Evolutionary conservation across 2,888 invertebrate species (phyloP).

Genomic region (Plagodis dolabraria): DNA sequence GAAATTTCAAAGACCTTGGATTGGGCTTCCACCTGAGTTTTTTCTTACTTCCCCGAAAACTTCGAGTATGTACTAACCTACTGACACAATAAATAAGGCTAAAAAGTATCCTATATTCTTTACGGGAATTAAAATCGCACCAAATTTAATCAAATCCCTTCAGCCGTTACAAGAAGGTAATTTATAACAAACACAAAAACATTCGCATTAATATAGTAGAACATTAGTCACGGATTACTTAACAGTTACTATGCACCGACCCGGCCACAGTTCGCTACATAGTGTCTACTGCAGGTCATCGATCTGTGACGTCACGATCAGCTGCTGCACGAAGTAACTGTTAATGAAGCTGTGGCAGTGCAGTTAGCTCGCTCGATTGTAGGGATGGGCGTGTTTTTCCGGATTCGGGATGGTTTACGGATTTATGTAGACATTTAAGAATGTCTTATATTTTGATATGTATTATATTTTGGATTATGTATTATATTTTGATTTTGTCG

Average conservation of each 20-base stretch:
- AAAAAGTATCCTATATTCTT: too few relatives aligned
- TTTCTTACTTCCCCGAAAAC: too few relatives aligned
- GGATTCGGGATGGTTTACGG: background rate
- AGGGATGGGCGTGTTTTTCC: slow-evolving; percentile 3
- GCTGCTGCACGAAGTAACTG: slow-evolving; percentile 58
- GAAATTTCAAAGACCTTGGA: too few relatives aligned
- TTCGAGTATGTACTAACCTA: too few relatives aligned
- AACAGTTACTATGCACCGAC: slow-evolving; percentile 4
- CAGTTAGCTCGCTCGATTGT: slow-evolving; percentile 2
- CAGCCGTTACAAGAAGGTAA: background rate
- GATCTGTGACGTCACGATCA: slow-evolving; percentile 79
- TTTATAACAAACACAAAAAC: background rate
- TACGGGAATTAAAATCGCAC: too few relatives aligned
- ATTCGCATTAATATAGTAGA: slow-evolving; percentile 1
- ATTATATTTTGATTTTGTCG: too few relatives aligned
- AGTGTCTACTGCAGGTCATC: slow-evolving; percentile 54
- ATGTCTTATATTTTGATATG: too few relatives aligned
- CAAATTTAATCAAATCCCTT: background rate
- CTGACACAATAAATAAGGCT: too few relatives aligned
- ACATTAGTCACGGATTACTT: slow-evolving; percentile 1
- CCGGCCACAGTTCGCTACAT: slow-evolving; percentile 43
- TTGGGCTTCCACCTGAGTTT: background rate
- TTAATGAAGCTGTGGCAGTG: slow-evolving; percentile 6
- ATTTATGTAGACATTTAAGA: background rate
- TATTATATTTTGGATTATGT: too few relatives aligned